Evolutionary conservation across 2,888 invertebrate species (phyloP), one percentile per base, ranked within the genome.

Genomic region (Calameuta filiformis): DNA sequence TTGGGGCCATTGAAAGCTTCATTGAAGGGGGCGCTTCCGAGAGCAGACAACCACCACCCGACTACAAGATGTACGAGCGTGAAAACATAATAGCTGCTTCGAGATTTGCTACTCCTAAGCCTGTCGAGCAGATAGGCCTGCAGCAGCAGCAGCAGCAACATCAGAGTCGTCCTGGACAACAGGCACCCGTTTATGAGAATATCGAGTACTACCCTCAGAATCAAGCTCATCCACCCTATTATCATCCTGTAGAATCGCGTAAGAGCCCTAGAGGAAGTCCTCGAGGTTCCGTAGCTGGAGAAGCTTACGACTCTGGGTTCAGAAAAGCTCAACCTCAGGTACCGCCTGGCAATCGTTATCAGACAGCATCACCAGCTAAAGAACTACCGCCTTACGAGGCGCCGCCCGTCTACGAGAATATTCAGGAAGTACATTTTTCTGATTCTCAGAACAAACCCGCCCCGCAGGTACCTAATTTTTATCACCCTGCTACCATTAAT

Each of bases 281-380:
- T 0, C 83, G 91, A 75, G 85, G 86, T 12, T 91, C 91, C 79
- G 73, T 92, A 82, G 81, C 92, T 81, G 85, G 88, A 3, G 91
- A 91, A n/a, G 85, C 88, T 0, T 91, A 89, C 76, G 92, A 91
- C 92, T 89, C 93, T 91, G 92, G 92, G 69, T 94, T 94, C 84
- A 94, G 95, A 82, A 96, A 96, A 90, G 97, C 97, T 12, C 96
- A 97, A 89, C 97, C 97, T 0, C 97, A 97, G 92, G 95, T 96
- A 73, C 95, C 96, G 79, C 93, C 94, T 33, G 94, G 94, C 82
- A 92, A 90, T 81, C 92, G 94, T 83, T 94, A 94, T 73, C 94
- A 94, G 85, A 92, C 92, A 73, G 90, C 93, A 74, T 92, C 93
- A 34, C 92, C 93, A 68, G 93, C 94, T 37, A 94, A 94, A 86